These are phyloP conservation scores for Spea hammondii DNA, from an alignment of 2,797 vertebrate genomes.

Conservation along the genomic window DNA sequence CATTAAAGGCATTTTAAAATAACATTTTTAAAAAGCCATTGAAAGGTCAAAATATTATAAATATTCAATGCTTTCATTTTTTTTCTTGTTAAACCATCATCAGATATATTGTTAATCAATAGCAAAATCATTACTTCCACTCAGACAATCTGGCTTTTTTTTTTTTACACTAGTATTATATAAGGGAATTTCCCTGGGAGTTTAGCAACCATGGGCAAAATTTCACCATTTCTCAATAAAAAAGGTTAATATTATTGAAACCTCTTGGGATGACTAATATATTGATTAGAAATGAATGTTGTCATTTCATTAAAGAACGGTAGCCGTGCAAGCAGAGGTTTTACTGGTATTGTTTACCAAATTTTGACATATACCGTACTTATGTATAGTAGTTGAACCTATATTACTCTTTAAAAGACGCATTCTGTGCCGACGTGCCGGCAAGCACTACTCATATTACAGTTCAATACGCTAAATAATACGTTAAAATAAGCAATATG, in stretches of 20 bases:
- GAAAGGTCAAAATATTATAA: conserved; percentile 22
- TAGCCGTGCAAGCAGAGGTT: not conserved
- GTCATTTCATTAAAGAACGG: not conserved
- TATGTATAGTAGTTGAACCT: no score
- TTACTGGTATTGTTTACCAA: no score
- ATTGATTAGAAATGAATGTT: not conserved
- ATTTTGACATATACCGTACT: no score
- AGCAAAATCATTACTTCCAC: conserved; percentile 15
- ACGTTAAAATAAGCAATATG: no score
- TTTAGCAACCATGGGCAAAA: not conserved
- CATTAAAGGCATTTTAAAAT: not conserved
- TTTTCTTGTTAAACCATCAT: conserved; percentile 19
- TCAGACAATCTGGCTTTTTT: not conserved
- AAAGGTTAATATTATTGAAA: conserved; percentile 6
- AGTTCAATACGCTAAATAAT: no score
- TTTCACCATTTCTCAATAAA: conserved; percentile 4
- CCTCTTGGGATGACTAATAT: conserved; percentile 14
- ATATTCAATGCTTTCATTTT: conserved; percentile 17
- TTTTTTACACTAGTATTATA: not conserved
- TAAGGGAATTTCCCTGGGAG: not conserved
- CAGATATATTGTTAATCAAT: conserved; percentile 26
- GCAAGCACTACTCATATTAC: no score
- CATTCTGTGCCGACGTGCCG: no score
- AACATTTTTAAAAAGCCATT: conserved; percentile 5
- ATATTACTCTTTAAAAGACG: no score